Evolutionary conservation across 2,797 vertebrate genomes (phyloP).

Genomic region (Pteropus rufus): DNA sequence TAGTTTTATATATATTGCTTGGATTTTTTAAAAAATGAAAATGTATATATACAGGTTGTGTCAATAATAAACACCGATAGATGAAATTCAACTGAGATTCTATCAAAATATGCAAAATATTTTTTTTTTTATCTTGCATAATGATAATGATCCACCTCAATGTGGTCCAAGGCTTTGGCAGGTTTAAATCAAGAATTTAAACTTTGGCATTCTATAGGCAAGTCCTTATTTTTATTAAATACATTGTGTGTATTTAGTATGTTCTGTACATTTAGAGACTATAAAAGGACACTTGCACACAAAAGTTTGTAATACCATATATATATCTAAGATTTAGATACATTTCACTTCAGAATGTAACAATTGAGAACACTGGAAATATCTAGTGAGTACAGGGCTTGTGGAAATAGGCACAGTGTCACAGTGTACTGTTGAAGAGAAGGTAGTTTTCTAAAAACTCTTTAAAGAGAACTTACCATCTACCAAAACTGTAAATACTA

Average conservation of each 20-base stretch:
- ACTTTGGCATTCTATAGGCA: background rate
- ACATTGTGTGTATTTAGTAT: no score
- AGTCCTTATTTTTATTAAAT: background rate
- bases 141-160: background rate
- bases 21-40: background rate
- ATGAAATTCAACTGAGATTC: background rate
- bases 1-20: background rate
- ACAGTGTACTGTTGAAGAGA: fast-evolving
- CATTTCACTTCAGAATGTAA: background rate
- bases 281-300: background rate
- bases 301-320: background rate
- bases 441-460: background rate
- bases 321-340: background rate
- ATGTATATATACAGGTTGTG: background rate
- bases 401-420: background rate
- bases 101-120: background rate
- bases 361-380: background rate
- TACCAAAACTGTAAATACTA: background rate
- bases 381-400: background rate
- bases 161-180: background rate
- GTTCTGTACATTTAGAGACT: background rate
- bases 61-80: background rate
- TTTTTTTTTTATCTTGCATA: background rate
- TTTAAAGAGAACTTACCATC: background rate
- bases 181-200: background rate